Percentiles rank a stretch among this genome's conserved stretches.
These are phyloP conservation scores for Drosophila limbata DNA, from an alignment of 2,888 invertebrate genomes.

Conservation along the genomic window DNA sequence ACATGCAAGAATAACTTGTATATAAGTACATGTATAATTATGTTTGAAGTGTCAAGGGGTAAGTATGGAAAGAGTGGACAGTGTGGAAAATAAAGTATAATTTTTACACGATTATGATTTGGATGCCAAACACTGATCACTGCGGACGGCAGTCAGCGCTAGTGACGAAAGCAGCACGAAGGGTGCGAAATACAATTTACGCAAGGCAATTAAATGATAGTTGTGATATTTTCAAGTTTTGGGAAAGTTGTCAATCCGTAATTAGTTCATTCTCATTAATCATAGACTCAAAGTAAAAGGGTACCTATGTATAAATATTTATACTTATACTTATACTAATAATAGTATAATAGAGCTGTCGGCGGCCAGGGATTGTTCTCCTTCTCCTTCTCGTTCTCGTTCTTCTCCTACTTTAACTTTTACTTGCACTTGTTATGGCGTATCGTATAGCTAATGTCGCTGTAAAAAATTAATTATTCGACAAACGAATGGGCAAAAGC, in stretches of 20 bases:
- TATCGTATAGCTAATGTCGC: conserved; percentile 40
- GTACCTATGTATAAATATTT: conserved; percentile 3
- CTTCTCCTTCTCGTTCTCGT: background rate
- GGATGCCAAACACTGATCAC: too few species aligned
- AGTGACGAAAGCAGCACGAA: too few species aligned
- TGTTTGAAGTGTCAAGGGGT: too few species aligned
- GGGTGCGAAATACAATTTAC: too few species aligned
- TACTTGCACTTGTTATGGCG: background rate
- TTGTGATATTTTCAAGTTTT: too few species aligned
- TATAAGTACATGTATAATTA: too few species aligned
- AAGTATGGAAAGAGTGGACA: too few species aligned
- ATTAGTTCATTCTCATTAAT: conserved; percentile 6
- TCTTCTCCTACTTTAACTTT: background rate
- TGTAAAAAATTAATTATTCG: conserved; percentile 63
- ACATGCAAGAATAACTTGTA: too few species aligned
- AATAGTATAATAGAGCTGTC: conserved; percentile 9
- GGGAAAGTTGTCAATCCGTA: background rate
- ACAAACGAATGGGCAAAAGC: conserved; percentile 37
- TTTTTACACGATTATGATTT: too few species aligned
- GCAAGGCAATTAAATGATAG: too few species aligned
- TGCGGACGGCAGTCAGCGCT: too few species aligned
- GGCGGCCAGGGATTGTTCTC: background rate
- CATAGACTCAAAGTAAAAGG: background rate
- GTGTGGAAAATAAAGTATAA: too few species aligned
- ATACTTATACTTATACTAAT: background rate